Conservation (phyloP, 2,113 vertebrate species). For the Phalacrocorax aristotelis region DNA sequence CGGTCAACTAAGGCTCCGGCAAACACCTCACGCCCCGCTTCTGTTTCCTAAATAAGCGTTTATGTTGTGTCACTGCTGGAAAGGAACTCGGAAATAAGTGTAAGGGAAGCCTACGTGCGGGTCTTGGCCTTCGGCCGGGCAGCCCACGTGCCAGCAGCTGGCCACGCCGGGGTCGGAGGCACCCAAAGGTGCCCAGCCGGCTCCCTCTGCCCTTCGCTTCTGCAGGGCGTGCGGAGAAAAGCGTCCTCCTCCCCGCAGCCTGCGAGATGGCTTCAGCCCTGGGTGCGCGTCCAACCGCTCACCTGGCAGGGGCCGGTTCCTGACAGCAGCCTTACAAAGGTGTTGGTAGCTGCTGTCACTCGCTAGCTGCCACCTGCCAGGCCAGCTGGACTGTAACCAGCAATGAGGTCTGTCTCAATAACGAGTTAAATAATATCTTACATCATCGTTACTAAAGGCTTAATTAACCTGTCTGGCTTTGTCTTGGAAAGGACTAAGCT, state of each 20-base stretch:
- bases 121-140: neutral
- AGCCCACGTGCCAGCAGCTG: neutral
- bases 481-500: neutral
- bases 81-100: neutral
- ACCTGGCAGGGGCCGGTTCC: fast-evolving
- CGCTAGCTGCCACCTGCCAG: neutral
- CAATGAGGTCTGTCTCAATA: neutral
- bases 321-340: fast-evolving
- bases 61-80: no score
- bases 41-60: neutral
- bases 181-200: fast-evolving
- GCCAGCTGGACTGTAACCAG: neutral
- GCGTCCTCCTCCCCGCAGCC: fast-evolving
- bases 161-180: fast-evolving
- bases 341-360: neutral
- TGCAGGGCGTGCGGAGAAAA: fast-evolving
- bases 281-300: fast-evolving
- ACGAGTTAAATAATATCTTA: neutral
- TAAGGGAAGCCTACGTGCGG: neutral
- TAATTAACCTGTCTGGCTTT: neutral
- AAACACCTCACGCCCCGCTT: fast-evolving
- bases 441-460: neutral
- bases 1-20: neutral
- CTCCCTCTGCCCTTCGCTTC: neutral
- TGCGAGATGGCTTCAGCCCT: fast-evolving